phyloP scores from a whole-genome alignment of 2,888 invertebrate genomes.

The Ellobium chinense region DNA sequence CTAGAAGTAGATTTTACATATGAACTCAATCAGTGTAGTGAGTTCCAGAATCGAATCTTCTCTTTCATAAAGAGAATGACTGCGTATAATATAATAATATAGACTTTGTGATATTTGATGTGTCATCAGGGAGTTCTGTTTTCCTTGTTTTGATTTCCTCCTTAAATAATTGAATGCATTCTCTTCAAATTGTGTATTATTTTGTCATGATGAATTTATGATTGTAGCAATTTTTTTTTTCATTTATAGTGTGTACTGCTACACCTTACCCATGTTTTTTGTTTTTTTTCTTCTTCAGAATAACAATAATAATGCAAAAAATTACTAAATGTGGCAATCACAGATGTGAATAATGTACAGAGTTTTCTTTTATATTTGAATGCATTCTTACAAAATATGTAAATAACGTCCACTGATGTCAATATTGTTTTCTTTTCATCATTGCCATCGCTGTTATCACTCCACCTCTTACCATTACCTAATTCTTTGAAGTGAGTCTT shows the following conservation, averaged over 20 bases:
- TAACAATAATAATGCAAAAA: constrained; percentile 15
- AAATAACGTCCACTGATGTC: no score
- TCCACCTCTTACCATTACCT: neutral
- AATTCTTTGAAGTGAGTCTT: constrained; percentile 14
- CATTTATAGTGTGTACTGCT: neutral
- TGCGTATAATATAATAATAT: neutral
- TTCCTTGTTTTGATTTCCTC: neutral
- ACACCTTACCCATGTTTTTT: neutral
- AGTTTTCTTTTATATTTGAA: neutral
- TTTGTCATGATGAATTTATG: neutral
- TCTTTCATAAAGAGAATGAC: constrained; percentile 36
- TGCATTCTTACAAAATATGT: neutral
- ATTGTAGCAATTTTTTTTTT: neutral
- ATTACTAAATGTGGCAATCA: neutral
- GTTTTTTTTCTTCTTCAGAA: neutral
- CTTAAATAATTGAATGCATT: constrained; percentile 6
- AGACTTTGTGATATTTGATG: constrained; percentile 9
- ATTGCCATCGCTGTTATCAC: neutral
- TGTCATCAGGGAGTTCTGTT: constrained; percentile 30
- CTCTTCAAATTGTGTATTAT: neutral
- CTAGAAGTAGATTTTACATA: no score
- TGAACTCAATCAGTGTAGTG: no score
- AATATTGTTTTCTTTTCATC: neutral
- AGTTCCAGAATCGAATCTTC: neutral
- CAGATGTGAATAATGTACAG: neutral